Conservation (phyloP, 2,113 vertebrate species). For the Lonchura striata region DNA sequence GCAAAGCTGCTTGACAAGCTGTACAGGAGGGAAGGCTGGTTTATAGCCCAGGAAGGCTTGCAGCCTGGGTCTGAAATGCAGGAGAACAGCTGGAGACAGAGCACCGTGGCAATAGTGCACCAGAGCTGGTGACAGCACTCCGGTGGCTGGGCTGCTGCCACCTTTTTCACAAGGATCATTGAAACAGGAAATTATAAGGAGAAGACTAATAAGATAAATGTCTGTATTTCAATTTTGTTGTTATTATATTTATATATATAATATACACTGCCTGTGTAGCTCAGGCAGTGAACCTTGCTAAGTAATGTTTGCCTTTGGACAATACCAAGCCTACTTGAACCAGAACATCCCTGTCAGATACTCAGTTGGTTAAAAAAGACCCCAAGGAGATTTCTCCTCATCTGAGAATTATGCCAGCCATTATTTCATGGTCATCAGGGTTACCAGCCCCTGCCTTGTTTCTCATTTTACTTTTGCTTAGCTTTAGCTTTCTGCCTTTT, state of each 20-base stretch:
- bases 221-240: background rate
- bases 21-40: background rate
- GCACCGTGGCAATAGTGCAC: background rate
- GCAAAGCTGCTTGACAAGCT: background rate
- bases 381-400: background rate
- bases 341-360: background rate
- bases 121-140: background rate
- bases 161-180: background rate
- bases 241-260: background rate
- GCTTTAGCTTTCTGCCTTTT: constrained; percentile 5
- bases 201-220: background rate
- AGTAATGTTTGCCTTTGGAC: background rate
- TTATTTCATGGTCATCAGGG: background rate
- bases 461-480: background rate
- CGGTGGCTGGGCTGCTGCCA: background rate
- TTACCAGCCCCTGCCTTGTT: background rate
- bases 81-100: background rate
- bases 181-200: background rate
- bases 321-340: background rate
- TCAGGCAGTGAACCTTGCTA: background rate
- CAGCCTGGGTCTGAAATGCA: background rate
- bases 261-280: too few relatives aligned
- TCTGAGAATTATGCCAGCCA: background rate
- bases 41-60: background rate
- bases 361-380: background rate